These are phyloP conservation scores for Apotomis betuletana DNA, from an alignment of 2,888 invertebrate species.

Conservation along the genomic window DNA sequence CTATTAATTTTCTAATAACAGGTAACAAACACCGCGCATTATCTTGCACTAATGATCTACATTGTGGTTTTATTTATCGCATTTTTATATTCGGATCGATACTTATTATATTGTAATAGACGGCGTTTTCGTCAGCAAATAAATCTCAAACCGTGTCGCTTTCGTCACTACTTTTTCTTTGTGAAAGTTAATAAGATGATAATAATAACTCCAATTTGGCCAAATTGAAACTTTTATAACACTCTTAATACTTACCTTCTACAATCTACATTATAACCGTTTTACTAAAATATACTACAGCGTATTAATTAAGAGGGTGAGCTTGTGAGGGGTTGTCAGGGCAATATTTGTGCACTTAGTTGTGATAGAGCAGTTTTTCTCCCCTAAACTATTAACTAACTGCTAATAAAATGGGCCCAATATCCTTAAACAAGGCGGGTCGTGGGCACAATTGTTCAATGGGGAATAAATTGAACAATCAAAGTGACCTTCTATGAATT, in stretches of 20 bases:
- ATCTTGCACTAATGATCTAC: constrained; percentile 13
- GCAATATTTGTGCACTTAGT: constrained; percentile 16
- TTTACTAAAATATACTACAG: neutral
- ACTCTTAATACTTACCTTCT: neutral
- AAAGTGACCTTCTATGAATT: constrained; percentile 37
- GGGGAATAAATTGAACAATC: constrained; percentile 37
- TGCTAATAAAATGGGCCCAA: constrained; percentile 32
- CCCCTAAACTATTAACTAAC: constrained; percentile 31
- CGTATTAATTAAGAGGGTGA: constrained; percentile 22
- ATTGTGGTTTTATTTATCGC: neutral
- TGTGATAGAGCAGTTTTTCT: constrained; percentile 24
- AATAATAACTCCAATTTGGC: constrained; percentile 20
- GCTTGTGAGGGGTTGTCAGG: constrained; percentile 17
- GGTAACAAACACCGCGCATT: constrained; percentile 22
- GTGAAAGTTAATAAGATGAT: constrained; percentile 37
- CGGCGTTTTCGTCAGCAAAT: neutral
- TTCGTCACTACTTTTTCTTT: constrained; percentile 10
- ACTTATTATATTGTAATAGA: neutral
- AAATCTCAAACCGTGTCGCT: constrained; percentile 7
- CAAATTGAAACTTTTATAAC: constrained; percentile 8
- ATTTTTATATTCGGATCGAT: constrained; percentile 2
- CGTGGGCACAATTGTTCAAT: constrained; percentile 29
- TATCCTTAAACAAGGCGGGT: constrained; percentile 8
- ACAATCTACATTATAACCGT: neutral
- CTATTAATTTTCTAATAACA: constrained; percentile 19